Base-by-base conservation (phyloP, 2,888 invertebrate species). In the Apotomis betuletana region DNA sequence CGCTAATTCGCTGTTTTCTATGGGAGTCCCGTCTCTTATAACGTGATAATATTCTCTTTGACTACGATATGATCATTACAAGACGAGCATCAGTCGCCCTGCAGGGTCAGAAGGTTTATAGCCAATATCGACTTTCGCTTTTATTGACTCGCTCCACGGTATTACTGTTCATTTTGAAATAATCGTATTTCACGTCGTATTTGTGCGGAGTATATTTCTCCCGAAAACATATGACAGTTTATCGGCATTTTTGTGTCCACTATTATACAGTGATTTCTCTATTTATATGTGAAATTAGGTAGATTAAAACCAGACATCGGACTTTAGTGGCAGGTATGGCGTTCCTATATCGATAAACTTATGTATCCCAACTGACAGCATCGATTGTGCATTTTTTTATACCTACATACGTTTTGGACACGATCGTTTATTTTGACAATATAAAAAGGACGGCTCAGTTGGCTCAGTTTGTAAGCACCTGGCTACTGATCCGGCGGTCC, bases 51-150 rank as follows among this genome's bases (percentile, higher is more conserved):
- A 55, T 12, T 13, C 27, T 15, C 44, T 12, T 55, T 54, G n/a
- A 55, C 27, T 46, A 13, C 36, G 12, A 27, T 44, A 57, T 57
- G 46, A 57, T 54, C 13, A 15, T 15, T 65, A 65, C 57, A 57
- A 57, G 36, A 27, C 55, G 64, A 52, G 6, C 52, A 44, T 54
- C 54, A 44, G 15, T 64, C 10, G 44, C 64, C 44, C 41, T 64
- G 58, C 38, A 65, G 38, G 55, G 65, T 55, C 55, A 65, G 13
- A 46, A 46, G 65, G 57, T 65, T 65, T 65, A 55, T 65, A n/a
- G 55, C 3, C 41, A 46, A 46, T 64, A 57, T 65, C 57, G 27
- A 55, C 64, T 64, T 64, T 64, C 55, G 64, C 64, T 65, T 57
- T 65, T 57, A 57, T 65, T 65, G 55, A 15, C 15, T 65, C 9